Conservation (phyloP, 2,888 invertebrate species). For the Caenorhabditis drosophilae region DNA sequence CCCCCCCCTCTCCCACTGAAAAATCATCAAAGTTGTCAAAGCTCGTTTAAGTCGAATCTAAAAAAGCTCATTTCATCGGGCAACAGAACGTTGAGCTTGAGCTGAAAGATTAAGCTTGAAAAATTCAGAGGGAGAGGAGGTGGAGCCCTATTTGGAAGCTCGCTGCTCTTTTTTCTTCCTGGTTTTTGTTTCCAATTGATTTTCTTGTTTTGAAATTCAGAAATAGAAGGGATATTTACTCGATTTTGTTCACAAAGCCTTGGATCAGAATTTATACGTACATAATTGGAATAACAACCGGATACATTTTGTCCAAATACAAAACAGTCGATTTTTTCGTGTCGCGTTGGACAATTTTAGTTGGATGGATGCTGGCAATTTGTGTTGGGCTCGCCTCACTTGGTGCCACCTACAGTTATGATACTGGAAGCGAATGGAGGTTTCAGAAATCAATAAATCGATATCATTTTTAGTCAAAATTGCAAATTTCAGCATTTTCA, state of each 20-base stretch:
- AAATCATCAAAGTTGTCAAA: too few relatives aligned
- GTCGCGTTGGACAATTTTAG: conserved; percentile 14
- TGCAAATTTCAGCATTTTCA: conserved; percentile 19
- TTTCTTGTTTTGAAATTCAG: neutral
- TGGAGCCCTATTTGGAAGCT: too few relatives aligned
- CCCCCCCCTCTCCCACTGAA: too few relatives aligned
- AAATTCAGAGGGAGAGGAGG: too few relatives aligned
- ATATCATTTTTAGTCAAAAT: too few relatives aligned
- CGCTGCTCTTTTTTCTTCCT: too few relatives aligned
- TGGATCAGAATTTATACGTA: conserved; percentile 49
- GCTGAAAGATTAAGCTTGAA: too few relatives aligned
- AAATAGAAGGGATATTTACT: neutral
- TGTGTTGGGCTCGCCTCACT: neutral
- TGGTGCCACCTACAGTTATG: neutral
- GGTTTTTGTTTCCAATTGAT: neutral
- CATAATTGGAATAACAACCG: conserved; percentile 40
- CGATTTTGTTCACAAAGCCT: conserved; percentile 1
- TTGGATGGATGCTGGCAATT: neutral
- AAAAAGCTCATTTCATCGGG: too few relatives aligned
- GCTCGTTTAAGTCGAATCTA: too few relatives aligned
- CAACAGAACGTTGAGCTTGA: too few relatives aligned
- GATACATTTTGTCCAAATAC: too few relatives aligned
- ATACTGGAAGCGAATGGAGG: conserved; percentile 20
- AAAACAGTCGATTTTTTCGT: conserved; percentile 16
- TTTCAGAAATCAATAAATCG: too few relatives aligned